A percentile compares a stretch with the other conserved stretches of the same genome.
These are phyloP conservation scores for Gobio gobio DNA, from an alignment of 2,113 vertebrate species.

Conservation along the genomic window DNA sequence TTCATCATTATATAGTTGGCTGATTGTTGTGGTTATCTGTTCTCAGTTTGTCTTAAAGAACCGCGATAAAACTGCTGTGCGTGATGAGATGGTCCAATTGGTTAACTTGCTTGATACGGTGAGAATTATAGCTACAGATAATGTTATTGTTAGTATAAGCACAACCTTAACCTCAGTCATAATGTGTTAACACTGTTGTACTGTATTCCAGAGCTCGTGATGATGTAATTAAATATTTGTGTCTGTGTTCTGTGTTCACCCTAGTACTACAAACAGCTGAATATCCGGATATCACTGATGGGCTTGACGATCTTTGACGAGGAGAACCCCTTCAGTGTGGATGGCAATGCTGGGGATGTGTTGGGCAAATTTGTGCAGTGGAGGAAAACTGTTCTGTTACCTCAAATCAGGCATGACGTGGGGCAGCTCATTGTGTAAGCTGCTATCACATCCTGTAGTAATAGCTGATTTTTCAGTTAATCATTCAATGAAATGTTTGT, in stretches of 20 bases:
- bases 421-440: slow-evolving; percentile 84
- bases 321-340: slow-evolving; percentile 75
- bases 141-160: neutral
- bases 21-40: slow-evolving; percentile 23
- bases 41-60: slow-evolving; percentile 76
- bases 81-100: slow-evolving; percentile 79
- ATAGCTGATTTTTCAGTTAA: neutral
- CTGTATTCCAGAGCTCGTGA: neutral
- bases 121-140: slow-evolving; percentile 54
- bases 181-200: neutral
- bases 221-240: neutral
- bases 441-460: neutral
- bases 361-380: slow-evolving; percentile 79
- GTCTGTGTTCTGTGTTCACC: neutral
- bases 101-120: slow-evolving; percentile 86
- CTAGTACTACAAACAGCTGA: slow-evolving; percentile 82
- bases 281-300: slow-evolving; percentile 83
- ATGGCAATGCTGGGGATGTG: slow-evolving; percentile 72
- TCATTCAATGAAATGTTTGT: neutral
- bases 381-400: slow-evolving; percentile 68
- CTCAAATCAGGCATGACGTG: slow-evolving; percentile 73
- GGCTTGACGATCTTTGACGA: slow-evolving; percentile 81
- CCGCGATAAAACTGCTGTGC: slow-evolving; percentile 68
- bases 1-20: neutral
- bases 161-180: neutral